phyloP scores from a whole-genome alignment of 2,113 vertebrate genomes.

The Lathamus discolor region DNA sequence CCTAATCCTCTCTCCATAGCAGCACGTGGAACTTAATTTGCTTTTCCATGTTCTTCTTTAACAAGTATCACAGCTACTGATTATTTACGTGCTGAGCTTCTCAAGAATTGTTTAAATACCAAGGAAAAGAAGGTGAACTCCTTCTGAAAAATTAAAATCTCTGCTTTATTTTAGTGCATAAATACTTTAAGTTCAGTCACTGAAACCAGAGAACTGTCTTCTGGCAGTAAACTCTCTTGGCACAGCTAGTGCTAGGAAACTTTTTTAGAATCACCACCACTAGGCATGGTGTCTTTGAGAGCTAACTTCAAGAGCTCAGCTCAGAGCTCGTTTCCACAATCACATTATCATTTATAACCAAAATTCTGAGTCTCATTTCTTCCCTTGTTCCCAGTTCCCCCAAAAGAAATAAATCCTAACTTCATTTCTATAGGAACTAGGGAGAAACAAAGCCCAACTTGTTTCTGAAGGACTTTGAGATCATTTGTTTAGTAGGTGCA shows the following conservation, averaged over 20 bases:
- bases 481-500: not conserved
- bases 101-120: not conserved
- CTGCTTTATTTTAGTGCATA: not conserved
- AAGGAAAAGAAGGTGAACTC: not conserved
- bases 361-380: not conserved
- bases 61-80: not conserved
- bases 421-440: not conserved
- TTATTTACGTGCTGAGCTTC: not conserved
- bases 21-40: not conserved
- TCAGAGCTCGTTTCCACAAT: not conserved
- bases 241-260: not conserved
- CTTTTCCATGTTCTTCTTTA: not conserved
- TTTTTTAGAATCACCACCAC: not conserved
- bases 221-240: not conserved
- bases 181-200: not conserved
- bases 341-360: not conserved
- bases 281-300: not conserved
- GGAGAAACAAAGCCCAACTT: not conserved
- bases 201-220: not conserved
- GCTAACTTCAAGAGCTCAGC: not conserved
- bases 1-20: not conserved
- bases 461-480: not conserved
- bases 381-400: not conserved
- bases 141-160: not conserved
- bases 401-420: not conserved